Percentiles rank a stretch among this genome's conserved stretches.
These are phyloP conservation scores for Karalla daura DNA, from an alignment of 2,797 vertebrate species.

Conservation along the genomic window DNA sequence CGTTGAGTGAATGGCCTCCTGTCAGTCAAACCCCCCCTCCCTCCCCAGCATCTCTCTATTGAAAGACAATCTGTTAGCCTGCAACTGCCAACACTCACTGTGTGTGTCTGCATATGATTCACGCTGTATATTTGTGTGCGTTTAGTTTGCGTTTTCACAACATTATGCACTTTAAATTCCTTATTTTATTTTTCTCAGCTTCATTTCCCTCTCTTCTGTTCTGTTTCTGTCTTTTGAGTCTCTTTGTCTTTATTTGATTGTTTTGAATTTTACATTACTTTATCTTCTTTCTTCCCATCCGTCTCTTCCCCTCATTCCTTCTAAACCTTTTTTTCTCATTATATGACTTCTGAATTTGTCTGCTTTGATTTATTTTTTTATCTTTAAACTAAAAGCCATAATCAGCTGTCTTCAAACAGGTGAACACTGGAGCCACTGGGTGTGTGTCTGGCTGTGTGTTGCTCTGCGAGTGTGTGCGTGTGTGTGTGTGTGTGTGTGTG, in stretches of 20 bases:
- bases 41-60: constrained; percentile 40
- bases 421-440: constrained; percentile 12
- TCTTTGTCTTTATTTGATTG: background rate
- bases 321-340: background rate
- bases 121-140: background rate
- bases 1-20: constrained; percentile 33
- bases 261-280: background rate
- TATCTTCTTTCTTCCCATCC: background rate
- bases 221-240: no score
- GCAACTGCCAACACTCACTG: constrained; percentile 42
- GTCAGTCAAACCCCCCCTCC: constrained; percentile 26
- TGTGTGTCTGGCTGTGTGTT: background rate
- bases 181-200: background rate
- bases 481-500: constrained; percentile 18
- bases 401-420: background rate
- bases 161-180: no score
- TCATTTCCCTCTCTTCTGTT: background rate
- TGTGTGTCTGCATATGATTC: constrained; percentile 3
- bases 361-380: background rate
- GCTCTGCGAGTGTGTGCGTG: constrained; percentile 12
- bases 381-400: background rate
- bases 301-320: no score
- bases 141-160: background rate
- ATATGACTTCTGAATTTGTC: background rate
- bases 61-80: constrained; percentile 66